These are phyloP conservation scores for Scatophagus argus DNA, from an alignment of 2,113 vertebrate species.

Conservation along the genomic window DNA sequence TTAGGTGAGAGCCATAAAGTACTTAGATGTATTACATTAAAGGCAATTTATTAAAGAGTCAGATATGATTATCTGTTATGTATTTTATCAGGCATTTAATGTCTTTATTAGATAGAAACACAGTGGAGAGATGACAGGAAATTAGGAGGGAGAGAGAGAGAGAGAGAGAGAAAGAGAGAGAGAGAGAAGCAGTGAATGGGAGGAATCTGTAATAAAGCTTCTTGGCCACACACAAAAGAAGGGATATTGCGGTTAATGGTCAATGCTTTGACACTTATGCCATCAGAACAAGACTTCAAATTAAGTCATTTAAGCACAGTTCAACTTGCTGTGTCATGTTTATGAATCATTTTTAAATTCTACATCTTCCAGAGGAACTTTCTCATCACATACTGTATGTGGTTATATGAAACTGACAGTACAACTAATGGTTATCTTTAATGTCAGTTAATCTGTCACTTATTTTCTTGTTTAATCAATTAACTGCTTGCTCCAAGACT, in stretches of 20 bases:
- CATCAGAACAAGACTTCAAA: no score
- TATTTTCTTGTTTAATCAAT: no score
- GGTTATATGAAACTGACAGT: no score
- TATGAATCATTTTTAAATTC: no score
- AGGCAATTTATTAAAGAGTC: slow-evolving; percentile 59
- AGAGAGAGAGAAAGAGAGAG: no score
- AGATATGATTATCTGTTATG: background rate
- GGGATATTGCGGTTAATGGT: background rate
- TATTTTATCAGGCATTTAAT: background rate
- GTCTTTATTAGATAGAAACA: background rate
- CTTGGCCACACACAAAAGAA: background rate
- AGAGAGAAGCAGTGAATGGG: no score
- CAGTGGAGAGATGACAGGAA: background rate
- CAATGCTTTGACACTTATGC: no score
- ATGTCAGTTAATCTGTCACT: no score
- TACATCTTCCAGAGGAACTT: no score
- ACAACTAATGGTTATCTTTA: no score
- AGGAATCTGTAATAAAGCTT: background rate
- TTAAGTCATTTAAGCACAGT: background rate
- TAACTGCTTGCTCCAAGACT: background rate
- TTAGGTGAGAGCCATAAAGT: background rate
- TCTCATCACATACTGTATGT: no score
- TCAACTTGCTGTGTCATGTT: no score
- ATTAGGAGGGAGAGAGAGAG: background rate
- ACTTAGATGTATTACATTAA: slow-evolving; percentile 73